Base-by-base conservation (phyloP, 2,113 vertebrate genomes). In the Synchiropus splendidus region DNA sequence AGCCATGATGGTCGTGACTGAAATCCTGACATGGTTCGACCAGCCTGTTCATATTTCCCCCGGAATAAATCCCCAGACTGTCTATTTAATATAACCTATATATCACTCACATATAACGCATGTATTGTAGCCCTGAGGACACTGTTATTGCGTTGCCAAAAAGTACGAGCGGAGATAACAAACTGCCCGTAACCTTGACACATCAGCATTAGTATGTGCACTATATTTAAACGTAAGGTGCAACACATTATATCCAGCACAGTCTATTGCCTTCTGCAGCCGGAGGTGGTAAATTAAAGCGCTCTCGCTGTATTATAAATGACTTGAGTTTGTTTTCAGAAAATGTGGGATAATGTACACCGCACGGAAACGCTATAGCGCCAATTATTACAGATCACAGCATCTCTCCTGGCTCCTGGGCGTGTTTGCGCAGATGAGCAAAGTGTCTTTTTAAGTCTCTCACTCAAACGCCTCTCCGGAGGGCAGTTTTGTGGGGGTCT, bases 401-500 rank as follows among this genome's bases (percentile, higher is more conserved):
- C 31, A 38, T 54, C 46, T 32, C 45, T 4, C 27, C 31, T 70
- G 63, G 51, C 51, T 67, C 50, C 27, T 9, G 27, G 32, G 18
- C 46, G 52, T 61, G 48, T 67, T 64, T 57, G 67, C 52, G 51
- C 36, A 60, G 54, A 61, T 40, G 50, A 39, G 64, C 72, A 67
- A 70, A 46, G 17, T 36, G 39, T 42, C 38, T 39, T 48, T 58
- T 77, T 55, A 43, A 43, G 18, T 27, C 64, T 42, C 41, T 51
- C 59, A 64, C 69, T 53, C 54, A 50, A 74, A 58, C 67, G 72
- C 74, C 62, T 66, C 73, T 75, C 62, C 72, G 54, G 67, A 31
- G 47, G 75, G 72, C 70, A 69, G 75, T 33, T 76, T 74, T 78
- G 75, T 62, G 67, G 52, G 47, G 72, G 65, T 52, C 55, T 64